phyloP scores from a whole-genome alignment of 2,888 invertebrate genomes.

The Xestia ashworthii region DNA sequence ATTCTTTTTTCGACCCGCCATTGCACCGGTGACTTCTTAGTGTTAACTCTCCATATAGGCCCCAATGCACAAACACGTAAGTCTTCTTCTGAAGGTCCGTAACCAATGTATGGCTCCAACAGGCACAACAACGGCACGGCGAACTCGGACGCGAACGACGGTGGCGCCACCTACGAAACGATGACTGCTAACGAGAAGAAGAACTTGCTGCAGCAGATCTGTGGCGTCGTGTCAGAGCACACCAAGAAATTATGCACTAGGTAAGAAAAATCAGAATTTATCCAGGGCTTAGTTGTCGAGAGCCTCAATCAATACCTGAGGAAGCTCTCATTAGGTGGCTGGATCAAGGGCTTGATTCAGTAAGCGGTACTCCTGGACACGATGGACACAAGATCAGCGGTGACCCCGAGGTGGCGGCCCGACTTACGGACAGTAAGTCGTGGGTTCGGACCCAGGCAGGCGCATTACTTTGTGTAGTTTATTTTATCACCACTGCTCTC shows the following conservation, averaged over 20 bases:
- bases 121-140: slow-evolving; percentile 85
- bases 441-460: too few species aligned
- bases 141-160: slow-evolving; percentile 88
- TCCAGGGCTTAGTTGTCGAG: too few species aligned
- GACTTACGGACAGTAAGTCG: too few species aligned
- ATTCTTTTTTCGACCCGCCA: not conserved
- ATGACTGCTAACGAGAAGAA: slow-evolving; percentile 92
- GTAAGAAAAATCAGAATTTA: slow-evolving; percentile 73
- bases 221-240: slow-evolving; percentile 94
- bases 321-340: too few species aligned
- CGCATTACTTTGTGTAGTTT: too few species aligned
- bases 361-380: too few species aligned
- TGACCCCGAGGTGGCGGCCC: too few species aligned
- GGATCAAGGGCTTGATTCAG: too few species aligned
- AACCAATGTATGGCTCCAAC: slow-evolving; percentile 39
- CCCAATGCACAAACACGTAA: slow-evolving; percentile 40
- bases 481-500: too few species aligned
- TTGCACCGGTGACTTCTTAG: not conserved
- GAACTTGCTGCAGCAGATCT: slow-evolving; percentile 92
- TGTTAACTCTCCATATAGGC: not conserved
- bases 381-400: too few species aligned
- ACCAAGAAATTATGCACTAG: slow-evolving; percentile 94
- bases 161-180: slow-evolving; percentile 90
- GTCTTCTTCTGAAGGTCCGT: not conserved
- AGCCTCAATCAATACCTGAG: too few species aligned